A percentile compares a stretch with the other conserved stretches of the same genome.
Conservation (phyloP, 2,888 invertebrate genomes). For the Ptilodon capucinus region DNA sequence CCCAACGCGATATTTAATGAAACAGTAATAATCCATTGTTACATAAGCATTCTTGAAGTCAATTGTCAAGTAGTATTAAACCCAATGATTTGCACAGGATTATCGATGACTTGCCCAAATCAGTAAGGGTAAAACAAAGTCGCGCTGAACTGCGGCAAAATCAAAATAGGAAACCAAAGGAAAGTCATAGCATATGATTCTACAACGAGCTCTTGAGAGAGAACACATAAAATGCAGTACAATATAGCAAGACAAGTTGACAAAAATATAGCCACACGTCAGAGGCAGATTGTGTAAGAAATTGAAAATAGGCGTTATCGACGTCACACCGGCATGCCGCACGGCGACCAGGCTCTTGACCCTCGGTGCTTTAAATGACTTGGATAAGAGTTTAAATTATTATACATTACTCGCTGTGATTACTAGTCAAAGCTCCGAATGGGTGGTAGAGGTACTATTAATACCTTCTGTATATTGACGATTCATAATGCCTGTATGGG, state of each 20-base stretch:
- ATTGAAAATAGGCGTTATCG: not conserved
- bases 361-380: not conserved
- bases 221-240: not conserved
- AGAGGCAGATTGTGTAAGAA: not conserved
- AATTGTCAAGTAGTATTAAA: no score
- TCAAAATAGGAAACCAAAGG: not conserved
- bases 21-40: not conserved
- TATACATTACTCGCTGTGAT: no score
- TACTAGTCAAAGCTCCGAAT: no score
- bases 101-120: no score
- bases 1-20: not conserved
- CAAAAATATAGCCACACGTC: not conserved
- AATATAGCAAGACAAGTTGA: not conserved
- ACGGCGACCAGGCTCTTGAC: not conserved
- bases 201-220: not conserved
- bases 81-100: no score
- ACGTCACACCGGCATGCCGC: not conserved
- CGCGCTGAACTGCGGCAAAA: no score
- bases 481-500: no score
- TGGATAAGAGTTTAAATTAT: not conserved
- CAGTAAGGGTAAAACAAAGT: no score
- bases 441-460: no score
- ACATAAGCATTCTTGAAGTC: no score
- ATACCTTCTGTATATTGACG: no score
- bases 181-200: not conserved